A percentile compares a stretch with the other conserved stretches of the same genome.
phyloP scores from a whole-genome alignment of 2,113 vertebrate species.

The Crypturellus undulatus region DNA sequence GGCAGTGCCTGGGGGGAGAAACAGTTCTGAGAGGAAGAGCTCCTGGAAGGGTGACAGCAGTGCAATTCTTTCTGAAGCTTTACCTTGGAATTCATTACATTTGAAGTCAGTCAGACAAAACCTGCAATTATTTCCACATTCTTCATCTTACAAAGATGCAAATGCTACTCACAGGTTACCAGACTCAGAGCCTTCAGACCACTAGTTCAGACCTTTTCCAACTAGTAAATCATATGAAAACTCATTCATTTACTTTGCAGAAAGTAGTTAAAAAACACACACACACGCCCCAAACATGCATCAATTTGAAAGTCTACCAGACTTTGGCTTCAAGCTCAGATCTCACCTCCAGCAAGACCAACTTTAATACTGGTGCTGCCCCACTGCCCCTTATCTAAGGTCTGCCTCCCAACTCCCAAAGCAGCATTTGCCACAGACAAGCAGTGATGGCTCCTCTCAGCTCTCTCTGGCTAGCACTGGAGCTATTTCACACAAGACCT shows the following conservation, averaged over 20 bases:
- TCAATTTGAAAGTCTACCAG: background rate
- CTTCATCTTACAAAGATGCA: background rate
- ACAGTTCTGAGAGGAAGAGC: background rate
- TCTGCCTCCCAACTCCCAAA: background rate
- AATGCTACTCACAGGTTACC: background rate
- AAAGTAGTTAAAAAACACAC: background rate
- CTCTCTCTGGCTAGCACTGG: background rate
- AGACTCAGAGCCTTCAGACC: background rate
- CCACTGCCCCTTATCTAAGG: background rate
- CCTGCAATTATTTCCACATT: background rate
- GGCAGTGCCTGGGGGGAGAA: background rate
- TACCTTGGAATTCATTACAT: background rate
- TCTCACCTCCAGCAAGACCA: background rate
- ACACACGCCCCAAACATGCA: too few species aligned
- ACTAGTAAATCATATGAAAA: background rate
- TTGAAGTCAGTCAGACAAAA: background rate
- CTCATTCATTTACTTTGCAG: background rate
- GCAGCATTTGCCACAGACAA: accelerated
- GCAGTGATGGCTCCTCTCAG: background rate
- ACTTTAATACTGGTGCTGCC: background rate
- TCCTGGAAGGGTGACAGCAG: background rate
- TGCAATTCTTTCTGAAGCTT: background rate
- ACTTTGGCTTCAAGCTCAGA: background rate
- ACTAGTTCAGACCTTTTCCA: background rate
- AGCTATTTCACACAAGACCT: background rate